Base-by-base conservation (phyloP, 2,888 invertebrate species). In the Autographa gamma region DNA sequence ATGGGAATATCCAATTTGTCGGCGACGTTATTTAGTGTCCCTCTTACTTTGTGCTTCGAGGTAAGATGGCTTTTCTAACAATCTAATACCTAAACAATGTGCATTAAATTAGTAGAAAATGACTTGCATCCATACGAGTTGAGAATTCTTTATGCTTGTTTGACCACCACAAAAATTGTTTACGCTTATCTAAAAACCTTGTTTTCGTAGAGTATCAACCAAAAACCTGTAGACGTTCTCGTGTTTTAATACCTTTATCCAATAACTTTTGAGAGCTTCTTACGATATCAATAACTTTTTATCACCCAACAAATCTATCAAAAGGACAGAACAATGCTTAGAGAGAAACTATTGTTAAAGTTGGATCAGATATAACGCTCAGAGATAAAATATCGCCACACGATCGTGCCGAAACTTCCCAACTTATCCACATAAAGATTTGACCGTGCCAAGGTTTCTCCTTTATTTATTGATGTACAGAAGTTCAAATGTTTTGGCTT, bases 361-460 rank as follows among this genome's bases (percentile, higher is more conserved):
- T 71, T 65, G 73, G 80, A 80, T 71, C 71, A 73, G 77, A 67
- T 65, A 73, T 82, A 83, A 78, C 83, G 70, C 75, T 71, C 68
- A 65, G 68, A 72, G 82, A 85, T 80, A 74, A 82, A 80, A 79
- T 79, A 85, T 86, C 82, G 81, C 77, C 80, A 73, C 70, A 60
- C 63, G 71, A 73, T 79, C 73, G 73, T 63, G 77, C 79, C 59
- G 38, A 66, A 74, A 77, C 79, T 80, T 79, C 77, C 79, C 82
- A 85, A 85, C 76, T 86, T 87, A 80, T 79, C 76, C 79, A 85
- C 79, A 75, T 77, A 79, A 73, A 84, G 79, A 78, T 77, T 81
- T 71, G 80, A 71, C 75, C 74, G 79, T 80, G 84, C 85, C 81
- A 81, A 88, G 85, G 82, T 76, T 83, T 71, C 71, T 76, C 68